Evolutionary conservation across 1,140 invertebrate species (phyloP), one percentile per base, ranked within the genome.

Genomic region (Papilio polytes): DNA sequence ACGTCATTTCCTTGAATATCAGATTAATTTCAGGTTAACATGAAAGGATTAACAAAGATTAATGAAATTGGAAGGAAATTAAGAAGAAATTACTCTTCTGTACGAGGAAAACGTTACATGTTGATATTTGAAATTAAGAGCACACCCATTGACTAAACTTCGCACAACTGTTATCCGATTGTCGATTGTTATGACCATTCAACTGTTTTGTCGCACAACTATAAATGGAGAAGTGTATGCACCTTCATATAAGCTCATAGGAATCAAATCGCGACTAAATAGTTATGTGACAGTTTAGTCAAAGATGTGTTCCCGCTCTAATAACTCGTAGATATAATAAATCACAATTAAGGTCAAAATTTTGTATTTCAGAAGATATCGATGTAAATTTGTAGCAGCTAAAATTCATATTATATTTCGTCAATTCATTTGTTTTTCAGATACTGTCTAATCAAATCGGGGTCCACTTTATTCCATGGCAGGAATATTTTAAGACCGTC

Each of bases 401-500:
- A 4, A 26, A 13, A 18, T 31, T 26, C 18, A 22, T 13, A 63
- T 12, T 31, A 26, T 63, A 18, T 63, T 63, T 26, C 7, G 20
- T 9, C 22, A 26, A 3, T 36, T 70, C 13, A 70, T 15, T 53
- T 59, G 13, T 36, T 78, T 18, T 18, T 59, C 20, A 56, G 36
- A 59, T 78, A 78, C 26, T 22, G 22, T 56, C 20, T 53, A 48
- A 59, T 10, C 70, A 36, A 36, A 72, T 63, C 31, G 12, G 74
- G 74, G 20, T 87, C 80, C 9, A 90, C 70, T 74, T 86, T 87
- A 18, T 86, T 48, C 88, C 86, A 90, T 2, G 92, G 90, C 0
- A 93, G 9, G 79, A 90, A 93, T 0, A 92, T 31, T 51, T 87
- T 89, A 10, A 93, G 10, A 3, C 91, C 91, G 18, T 88, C 82